Base-by-base conservation (phyloP, 2,888 invertebrate genomes). In the Rotaria magnacalcarata region DNA sequence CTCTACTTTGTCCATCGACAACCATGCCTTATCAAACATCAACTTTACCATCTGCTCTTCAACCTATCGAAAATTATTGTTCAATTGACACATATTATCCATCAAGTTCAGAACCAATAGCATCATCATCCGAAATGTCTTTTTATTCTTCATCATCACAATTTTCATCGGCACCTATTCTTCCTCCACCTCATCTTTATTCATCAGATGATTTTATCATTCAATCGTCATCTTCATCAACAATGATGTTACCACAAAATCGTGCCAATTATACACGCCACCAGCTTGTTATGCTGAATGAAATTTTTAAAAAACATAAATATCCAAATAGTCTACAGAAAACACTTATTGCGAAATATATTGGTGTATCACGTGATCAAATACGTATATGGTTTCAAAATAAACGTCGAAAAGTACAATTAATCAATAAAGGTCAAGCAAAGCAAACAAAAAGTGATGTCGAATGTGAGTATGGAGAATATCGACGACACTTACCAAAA, bases 331-430 rank as follows among this genome's bases (percentile, higher is more conserved):
- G 89, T 50, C 89, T 89, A 52, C 90, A 90, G 88, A 90, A 90
- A 88, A 89, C 89, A 85, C 89, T 90, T 60, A 90, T 90, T 21
- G 90, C 90, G 41, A 90, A 90, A 87, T 88, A 90, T 8, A 89
- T 90, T 0, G 90, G 90, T 50, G 90, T 90, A 60, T 90, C 89
- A 5, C 87, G 90, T 54, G 90, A 90, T 84, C 90, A 90, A 87
- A 90, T 90, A 84, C 90, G 90, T 89, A 90, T 90, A 86, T 87
- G 88, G 90, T 90, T 90, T 87, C 90, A 90, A 88, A 90, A 90
- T 87, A 88, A 90, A 58, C 87, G 90, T 74, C 87, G 90, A 50
- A 90, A 90, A 87, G 90, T 90, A 86, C 85, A 85, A 74, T 85
- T 87, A 56, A 84, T 87, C 11, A 60, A 84, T 47, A 85, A 87